A percentile compares a stretch with the other conserved stretches of the same genome.
These are phyloP conservation scores for Branchipolynoe longqiensis DNA, from an alignment of 2,888 invertebrate genomes.

Conservation along the genomic window DNA sequence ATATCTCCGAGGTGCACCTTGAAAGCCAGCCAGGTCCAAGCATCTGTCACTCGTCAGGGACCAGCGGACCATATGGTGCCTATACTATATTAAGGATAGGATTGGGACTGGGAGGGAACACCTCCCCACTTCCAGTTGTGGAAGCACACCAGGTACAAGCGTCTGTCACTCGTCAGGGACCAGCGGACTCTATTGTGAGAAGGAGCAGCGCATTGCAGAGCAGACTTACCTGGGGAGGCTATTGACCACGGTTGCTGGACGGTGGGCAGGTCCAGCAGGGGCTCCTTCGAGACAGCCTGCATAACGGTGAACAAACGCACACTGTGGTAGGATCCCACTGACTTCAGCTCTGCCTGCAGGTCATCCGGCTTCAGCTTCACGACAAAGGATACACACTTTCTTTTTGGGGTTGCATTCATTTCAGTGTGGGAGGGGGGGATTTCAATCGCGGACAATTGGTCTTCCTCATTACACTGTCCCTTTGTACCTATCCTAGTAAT, in stretches of 20 bases:
- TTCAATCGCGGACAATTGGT: not conserved
- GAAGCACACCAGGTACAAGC: no score
- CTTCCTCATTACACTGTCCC: not conserved
- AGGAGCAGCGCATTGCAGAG: no score
- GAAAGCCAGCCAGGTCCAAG: no score
- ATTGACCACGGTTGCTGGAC: constrained; percentile 41
- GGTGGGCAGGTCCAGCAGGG: not conserved
- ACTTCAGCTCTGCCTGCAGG: constrained; percentile 23
- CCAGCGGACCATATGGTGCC: not conserved
- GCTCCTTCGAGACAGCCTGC: not conserved
- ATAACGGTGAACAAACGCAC: constrained; percentile 40
- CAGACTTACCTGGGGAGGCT: constrained; percentile 17
- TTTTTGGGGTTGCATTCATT: not conserved
- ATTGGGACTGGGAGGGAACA: not conserved
- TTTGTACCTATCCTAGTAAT: not conserved
- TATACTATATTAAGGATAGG: not conserved
- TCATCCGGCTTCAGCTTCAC: constrained; percentile 3
- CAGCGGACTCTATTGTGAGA: not conserved
- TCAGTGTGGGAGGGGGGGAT: not conserved
- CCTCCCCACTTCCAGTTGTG: no score
- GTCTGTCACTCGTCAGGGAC: not conserved
- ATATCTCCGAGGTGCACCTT: no score
- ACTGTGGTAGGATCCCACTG: not conserved
- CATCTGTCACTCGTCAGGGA: not conserved
- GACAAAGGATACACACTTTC: not conserved